These are phyloP conservation scores for Solenopsis fugax DNA, from an alignment of 1,140 invertebrate genomes.

Conservation along the genomic window DNA sequence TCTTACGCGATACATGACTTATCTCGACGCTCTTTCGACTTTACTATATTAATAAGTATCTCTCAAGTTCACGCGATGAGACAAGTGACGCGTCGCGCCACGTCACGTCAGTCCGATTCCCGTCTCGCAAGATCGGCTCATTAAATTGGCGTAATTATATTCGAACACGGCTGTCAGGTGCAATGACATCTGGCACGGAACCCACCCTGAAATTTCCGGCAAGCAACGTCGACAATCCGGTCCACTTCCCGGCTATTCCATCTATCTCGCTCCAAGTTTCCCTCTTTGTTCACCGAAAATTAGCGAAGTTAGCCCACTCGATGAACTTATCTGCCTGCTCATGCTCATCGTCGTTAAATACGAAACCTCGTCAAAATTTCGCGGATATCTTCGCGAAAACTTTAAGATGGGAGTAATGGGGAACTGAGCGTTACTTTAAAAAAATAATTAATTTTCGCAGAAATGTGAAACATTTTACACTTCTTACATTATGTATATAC, in stretches of 20 bases:
- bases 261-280: constrained; percentile 36
- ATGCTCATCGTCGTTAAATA: constrained; percentile 33
- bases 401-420: neutral
- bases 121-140: constrained; percentile 12
- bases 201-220: constrained; percentile 51
- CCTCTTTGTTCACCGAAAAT: constrained; percentile 43
- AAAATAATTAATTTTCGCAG: constrained; percentile 17
- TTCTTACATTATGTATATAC: neutral
- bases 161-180: constrained; percentile 30
- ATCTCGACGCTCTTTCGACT: neutral
- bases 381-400: constrained; percentile 22
- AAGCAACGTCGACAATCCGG: constrained; percentile 52
- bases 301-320: constrained; percentile 46
- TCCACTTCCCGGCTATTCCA: constrained; percentile 52
- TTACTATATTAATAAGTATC: constrained; percentile 3
- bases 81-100: neutral
- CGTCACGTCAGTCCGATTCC: neutral
- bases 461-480: neutral
- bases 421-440: neutral
- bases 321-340: constrained; percentile 47
- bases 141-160: constrained; percentile 54
- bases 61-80: neutral
- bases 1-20: neutral
- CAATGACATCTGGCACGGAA: constrained; percentile 39
- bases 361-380: constrained; percentile 27